Base-by-base conservation (phyloP, 2,888 invertebrate species). In the Scaptomyza flava region DNA sequence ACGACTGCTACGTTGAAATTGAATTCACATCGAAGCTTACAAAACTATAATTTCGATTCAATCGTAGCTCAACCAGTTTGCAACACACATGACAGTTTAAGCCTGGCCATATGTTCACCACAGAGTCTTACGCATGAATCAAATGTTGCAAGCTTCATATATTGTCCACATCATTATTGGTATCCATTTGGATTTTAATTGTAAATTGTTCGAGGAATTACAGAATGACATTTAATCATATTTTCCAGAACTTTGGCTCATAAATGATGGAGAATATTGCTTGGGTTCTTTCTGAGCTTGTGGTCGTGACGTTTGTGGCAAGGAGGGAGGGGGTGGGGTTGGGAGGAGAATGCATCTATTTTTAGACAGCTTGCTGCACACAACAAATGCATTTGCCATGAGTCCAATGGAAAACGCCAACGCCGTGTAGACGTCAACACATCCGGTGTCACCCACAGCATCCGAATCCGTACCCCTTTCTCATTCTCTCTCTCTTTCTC, bases 361-460 rank as follows among this genome's bases (percentile, higher is more conserved):
- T 27, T 36, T 14, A 51, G 51, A 51, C 78, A 72, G 72, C 71
- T 79, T 76, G 68, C 75, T 77, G 78, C 72, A 75, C 58, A 62
- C 68, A 60, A 58, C 54, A 72, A 81, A 77, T 79, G 79, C 79
- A 79, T 77, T 81, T 71, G 62, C 77, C 70, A 68, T 42, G 60
- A 68, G 60, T 67, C 66, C 57, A 58, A 51, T 20, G 60, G 60
- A 51, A 41, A 57, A 51, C 41, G 64, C 20, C 60, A 68, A 50
- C 51, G 60, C 60, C 34, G 58, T 58, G 47, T 46, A 57, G 27
- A 63, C 64, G 74, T 75, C 75, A 74, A 70, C 74, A 66, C 62
- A 62, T 74, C 70, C 60, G 60, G 14, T 20, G 36, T 47, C 57
- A 52, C 61, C 56, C 56, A 38, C 60, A 54, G 42, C 48, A 53